Percentiles rank a stretch among this genome's conserved stretches.
Conservation (phyloP, 2,888 invertebrate species). For the Pherbina coryleti region DNA sequence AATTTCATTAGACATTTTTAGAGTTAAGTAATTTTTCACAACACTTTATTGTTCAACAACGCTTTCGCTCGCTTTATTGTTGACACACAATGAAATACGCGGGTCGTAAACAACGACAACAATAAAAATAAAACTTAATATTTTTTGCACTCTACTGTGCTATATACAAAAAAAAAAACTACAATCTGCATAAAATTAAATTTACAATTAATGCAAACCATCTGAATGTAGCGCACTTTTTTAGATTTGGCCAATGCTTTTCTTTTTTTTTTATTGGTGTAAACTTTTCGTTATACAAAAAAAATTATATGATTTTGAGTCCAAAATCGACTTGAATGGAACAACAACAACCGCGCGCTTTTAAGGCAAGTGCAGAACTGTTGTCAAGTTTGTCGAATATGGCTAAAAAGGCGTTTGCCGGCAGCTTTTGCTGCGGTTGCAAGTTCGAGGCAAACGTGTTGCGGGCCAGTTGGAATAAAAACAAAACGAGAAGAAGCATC, state of each 20-base stretch:
- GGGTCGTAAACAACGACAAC: not conserved
- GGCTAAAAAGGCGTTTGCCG: slow-evolving; percentile 18
- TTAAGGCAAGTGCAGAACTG: slow-evolving; percentile 54
- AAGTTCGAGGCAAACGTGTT: slow-evolving; percentile 26
- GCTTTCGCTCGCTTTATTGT: too few species aligned
- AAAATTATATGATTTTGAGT: not conserved
- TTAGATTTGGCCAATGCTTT: too few species aligned
- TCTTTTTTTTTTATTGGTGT: not conserved
- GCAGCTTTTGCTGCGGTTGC: not conserved
- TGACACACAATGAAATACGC: too few species aligned
- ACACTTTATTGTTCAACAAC: too few species aligned
- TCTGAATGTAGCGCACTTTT: not conserved
- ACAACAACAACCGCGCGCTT: slow-evolving; percentile 52
- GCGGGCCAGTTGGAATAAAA: too few species aligned
- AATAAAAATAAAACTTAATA: not conserved
- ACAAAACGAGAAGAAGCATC: too few species aligned
- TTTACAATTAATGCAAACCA: not conserved
- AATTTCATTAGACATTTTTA: not conserved
- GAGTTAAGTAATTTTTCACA: not conserved
- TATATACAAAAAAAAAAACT: not conserved
- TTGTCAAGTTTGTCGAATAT: slow-evolving; percentile 27
- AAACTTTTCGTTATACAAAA: not conserved
- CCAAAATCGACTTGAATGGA: too few species aligned
- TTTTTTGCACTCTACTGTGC: not conserved
- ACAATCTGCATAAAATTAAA: not conserved